A percentile compares a stretch with the other conserved stretches of the same genome.
These are phyloP conservation scores for Ceryle rudis DNA, from an alignment of 2,797 vertebrate genomes.

Conservation along the genomic window DNA sequence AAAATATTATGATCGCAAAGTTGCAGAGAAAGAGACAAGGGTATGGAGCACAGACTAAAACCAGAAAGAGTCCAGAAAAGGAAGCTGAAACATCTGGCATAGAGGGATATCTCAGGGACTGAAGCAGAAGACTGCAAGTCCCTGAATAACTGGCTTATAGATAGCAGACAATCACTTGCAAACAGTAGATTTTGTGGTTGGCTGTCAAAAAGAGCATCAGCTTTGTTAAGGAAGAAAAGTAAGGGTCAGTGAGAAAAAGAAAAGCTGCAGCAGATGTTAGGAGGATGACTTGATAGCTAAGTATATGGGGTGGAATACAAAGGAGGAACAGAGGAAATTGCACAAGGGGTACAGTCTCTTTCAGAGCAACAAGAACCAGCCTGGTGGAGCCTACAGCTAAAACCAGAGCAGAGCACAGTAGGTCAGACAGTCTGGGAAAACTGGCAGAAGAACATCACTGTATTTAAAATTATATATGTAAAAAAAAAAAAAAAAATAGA, in stretches of 20 bases:
- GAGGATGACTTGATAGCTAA: not conserved
- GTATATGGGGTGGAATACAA: not conserved
- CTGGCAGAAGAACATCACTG: not conserved
- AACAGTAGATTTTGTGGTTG: not conserved
- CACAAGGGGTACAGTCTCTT: not conserved
- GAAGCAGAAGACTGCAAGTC: not conserved
- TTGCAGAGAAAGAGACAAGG: not conserved
- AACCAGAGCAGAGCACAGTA: not conserved
- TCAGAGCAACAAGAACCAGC: not conserved
- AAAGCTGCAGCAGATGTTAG: not conserved
- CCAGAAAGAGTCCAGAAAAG: not conserved
- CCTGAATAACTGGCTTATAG: not conserved
- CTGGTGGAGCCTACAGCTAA: not conserved
- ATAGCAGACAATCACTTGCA: not conserved
- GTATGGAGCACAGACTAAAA: not conserved
- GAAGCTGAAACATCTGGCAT: not conserved
- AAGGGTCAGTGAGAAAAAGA: not conserved
- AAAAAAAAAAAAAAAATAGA: not conserved
- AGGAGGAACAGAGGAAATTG: not conserved
- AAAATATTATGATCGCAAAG: not conserved
- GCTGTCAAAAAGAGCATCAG: not conserved
- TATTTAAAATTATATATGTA: not conserved
- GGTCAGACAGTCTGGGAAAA: conserved; percentile 10
- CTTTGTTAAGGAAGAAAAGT: not conserved
- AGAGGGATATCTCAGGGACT: not conserved